Percentiles rank a stretch among this genome's conserved stretches.
Conservation (phyloP, 2,113 vertebrate species). For the Oryctolagus cuniculus region mOryCun1.1 NC_091450.1:27143001-27143500, state of each 20-base stretch:
- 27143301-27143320: neutral
- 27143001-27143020: conserved; percentile 44
- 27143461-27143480: neutral
- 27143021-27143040: conserved; percentile 39
- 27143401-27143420: conserved; percentile 22
- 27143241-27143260: conserved; percentile 23
- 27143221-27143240: neutral
- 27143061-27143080: conserved; percentile 30
- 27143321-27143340: neutral
- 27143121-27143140: neutral
- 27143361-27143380: conserved; percentile 42
- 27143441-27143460: neutral
- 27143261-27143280: conserved; percentile 59
- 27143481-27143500: neutral
- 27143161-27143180: neutral
- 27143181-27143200: neutral
- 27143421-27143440: neutral
- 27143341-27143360: conserved; percentile 40
- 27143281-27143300: conserved; percentile 9
- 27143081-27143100: conserved; percentile 27
- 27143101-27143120: neutral
- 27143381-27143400: conserved; percentile 11
- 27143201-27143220: conserved; percentile 49
- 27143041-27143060: conserved; percentile 45
- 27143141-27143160: neutral